Evolutionary conservation across 1,140 invertebrate genomes (phyloP), one percentile per base, ranked within the genome.

Genomic region (Tetranychus urticae): DNA sequence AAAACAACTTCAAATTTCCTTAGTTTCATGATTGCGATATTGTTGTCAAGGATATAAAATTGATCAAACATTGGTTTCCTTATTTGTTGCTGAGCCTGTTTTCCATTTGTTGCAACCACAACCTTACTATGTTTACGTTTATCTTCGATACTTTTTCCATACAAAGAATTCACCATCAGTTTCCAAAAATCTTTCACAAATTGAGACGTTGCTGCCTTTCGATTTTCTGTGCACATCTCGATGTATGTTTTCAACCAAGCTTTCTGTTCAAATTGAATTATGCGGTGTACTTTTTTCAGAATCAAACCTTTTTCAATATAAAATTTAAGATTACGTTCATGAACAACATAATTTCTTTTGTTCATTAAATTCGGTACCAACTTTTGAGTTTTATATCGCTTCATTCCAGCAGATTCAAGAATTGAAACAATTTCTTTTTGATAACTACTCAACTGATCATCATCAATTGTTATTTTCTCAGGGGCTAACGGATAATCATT

Each of bases 111-210:
- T 35, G 66, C 67, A 66, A 76, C 61, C 69, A 68, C 69, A 2
- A 77, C 67, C 66, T 74, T 66, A 36, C 68, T 67, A 65, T 69
- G 65, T 61, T 76, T 75, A 62, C 70, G 67, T 14, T 74, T 66
- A 68, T 76, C 76, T 68, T 76, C 74, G 67, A 75, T 75, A 2
- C 71, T 72, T 70, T 75, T 75, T 1, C 73, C 75, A 67, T 72
- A 77, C 12, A 75, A 66, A 4, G 70, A 66, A 67, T 77, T 76
- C 64, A 74, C 74, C 64, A 76, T 69, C 59, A 76, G 62, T 63
- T 70, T 70, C 57, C 64, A 68, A 37, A 70, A 69, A 64, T 69
- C 63, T 66, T 68, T 68, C 59, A 70, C 64, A 65, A 69, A 69
- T 57, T 65, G 60, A 63, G 66, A 68, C 7, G 58, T 65, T 56